Percentiles rank a stretch among this genome's conserved stretches.
These are phyloP conservation scores for Tiaroga cobitis DNA, from an alignment of 2,797 vertebrate genomes.

Conservation along the genomic window DNA sequence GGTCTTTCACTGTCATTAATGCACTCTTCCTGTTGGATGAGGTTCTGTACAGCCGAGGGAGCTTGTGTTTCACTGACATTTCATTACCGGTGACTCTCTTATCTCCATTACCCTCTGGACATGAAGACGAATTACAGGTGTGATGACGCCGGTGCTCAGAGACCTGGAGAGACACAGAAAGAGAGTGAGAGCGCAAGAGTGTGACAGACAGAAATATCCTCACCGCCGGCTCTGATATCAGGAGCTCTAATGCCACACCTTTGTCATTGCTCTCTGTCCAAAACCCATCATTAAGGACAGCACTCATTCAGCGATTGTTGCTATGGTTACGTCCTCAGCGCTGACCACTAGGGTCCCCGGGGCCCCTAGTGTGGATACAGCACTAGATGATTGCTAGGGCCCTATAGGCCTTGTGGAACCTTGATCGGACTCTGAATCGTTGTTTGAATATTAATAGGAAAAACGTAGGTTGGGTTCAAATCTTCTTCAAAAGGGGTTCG, in stretches of 20 bases:
- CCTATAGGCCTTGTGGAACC: background rate
- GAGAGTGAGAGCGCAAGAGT: constrained; percentile 14
- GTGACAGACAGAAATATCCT: constrained; percentile 26
- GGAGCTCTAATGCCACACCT: background rate
- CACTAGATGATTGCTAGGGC: background rate
- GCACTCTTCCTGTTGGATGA: constrained; percentile 1
- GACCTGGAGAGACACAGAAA: background rate
- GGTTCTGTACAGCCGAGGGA: constrained; percentile 25
- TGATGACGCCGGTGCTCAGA: background rate
- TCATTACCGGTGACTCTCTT: constrained; percentile 37
- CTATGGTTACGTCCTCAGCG: constrained; percentile 4
- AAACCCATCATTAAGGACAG: background rate
- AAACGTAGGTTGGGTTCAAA: background rate
- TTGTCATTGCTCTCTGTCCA: background rate
- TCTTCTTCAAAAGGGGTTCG: background rate
- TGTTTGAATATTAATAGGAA: background rate
- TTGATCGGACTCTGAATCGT: background rate
- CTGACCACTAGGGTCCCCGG: background rate
- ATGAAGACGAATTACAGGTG: constrained; percentile 39
- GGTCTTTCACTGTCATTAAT: constrained; percentile 5
- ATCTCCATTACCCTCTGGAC: constrained; percentile 40
- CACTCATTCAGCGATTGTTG: constrained; percentile 10
- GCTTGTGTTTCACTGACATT: constrained; percentile 33
- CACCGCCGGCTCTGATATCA: background rate
- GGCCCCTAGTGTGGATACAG: background rate